phyloP scores from a whole-genome alignment of 2,113 vertebrate species.

The Sula dactylatra region DNA sequence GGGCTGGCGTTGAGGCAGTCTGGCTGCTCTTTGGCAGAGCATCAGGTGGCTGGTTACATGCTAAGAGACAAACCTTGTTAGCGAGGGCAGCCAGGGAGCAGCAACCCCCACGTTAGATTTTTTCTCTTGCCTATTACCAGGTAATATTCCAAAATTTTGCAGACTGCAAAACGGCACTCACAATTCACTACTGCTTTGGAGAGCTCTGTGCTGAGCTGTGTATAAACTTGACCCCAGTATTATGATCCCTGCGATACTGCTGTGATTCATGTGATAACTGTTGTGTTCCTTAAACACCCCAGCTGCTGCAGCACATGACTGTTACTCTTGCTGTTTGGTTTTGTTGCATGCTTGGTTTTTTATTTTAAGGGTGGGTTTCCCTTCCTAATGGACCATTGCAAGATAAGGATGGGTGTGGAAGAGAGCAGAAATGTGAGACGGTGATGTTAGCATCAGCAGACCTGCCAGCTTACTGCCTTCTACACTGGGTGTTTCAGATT shows the following conservation, averaged over 20 bases:
- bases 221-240: not conserved
- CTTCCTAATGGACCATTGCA: not conserved
- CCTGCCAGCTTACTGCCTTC: not conserved
- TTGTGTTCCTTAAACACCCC: not conserved
- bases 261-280: not conserved
- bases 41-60: rapidly evolving
- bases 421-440: not conserved
- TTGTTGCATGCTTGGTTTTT: not conserved
- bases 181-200: not conserved
- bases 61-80: not conserved
- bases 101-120: not conserved
- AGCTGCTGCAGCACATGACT: not conserved
- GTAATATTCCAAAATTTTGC: not conserved
- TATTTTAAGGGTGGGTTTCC: not conserved
- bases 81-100: not conserved
- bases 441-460: not conserved
- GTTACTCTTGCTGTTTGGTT: not conserved
- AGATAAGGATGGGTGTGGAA: not conserved
- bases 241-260: not conserved
- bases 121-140: not conserved
- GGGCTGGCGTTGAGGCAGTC: not conserved
- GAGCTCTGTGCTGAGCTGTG: not conserved
- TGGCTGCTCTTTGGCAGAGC: not conserved
- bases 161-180: not conserved
- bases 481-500: not conserved